Evolutionary conservation across 2,113 vertebrate species (phyloP).

Genomic region (Lontra canadensis): DNA sequence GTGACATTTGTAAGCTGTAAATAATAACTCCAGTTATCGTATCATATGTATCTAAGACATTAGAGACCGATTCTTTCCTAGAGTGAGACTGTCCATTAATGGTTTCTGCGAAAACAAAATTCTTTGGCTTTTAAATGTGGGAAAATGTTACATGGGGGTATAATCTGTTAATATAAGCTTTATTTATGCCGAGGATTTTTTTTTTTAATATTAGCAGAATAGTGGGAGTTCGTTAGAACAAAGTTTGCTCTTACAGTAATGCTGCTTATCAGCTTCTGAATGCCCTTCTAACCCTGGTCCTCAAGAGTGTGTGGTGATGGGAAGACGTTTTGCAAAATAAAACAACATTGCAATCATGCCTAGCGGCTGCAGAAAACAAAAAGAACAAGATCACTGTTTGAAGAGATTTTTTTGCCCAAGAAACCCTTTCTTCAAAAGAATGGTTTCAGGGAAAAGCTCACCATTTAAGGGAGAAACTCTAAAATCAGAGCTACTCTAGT

Average conservation of each 20-base stretch:
- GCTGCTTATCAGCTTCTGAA: slow-evolving; percentile 4
- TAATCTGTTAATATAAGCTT: slow-evolving; percentile 60
- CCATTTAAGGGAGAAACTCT: not conserved
- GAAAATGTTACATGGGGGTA: slow-evolving; percentile 8
- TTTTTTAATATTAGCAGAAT: slow-evolving; percentile 28
- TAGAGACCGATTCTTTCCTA: slow-evolving; percentile 43
- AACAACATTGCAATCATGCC: not conserved
- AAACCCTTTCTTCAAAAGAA: slow-evolving; percentile 29
- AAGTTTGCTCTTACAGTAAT: slow-evolving; percentile 41
- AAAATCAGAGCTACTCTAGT: not conserved
- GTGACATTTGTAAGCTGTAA: slow-evolving; percentile 55
- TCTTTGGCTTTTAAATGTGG: slow-evolving; percentile 40
- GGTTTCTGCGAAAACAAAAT: slow-evolving; percentile 40
- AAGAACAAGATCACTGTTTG: not conserved
- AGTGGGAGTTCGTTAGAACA: slow-evolving; percentile 48
- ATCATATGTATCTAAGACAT: not conserved
- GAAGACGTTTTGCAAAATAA: slow-evolving; percentile 14
- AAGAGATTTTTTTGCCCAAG: not conserved
- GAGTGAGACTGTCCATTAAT: slow-evolving; percentile 26
- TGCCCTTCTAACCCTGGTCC: not conserved
- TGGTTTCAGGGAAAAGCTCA: slow-evolving; percentile 28
- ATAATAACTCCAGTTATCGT: slow-evolving; percentile 24
- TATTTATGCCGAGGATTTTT: slow-evolving; percentile 42
- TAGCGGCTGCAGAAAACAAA: slow-evolving; percentile 14
- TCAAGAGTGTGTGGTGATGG: not conserved